Base-by-base conservation (phyloP, 2,113 vertebrate species). In the Chaenocephalus aceratus region DNA sequence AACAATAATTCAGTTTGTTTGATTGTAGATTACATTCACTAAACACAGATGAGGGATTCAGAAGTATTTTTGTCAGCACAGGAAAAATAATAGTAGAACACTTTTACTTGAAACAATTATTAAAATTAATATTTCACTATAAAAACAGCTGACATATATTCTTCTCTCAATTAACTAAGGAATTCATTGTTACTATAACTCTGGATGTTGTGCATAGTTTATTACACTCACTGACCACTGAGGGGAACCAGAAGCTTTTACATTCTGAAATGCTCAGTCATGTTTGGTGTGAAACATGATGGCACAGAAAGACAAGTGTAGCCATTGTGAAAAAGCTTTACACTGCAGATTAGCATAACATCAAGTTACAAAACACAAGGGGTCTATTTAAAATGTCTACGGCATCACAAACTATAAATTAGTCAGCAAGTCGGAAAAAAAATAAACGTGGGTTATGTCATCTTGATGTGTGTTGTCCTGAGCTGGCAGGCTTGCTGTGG, bases 221-320 rank as follows among this genome's bases (percentile, higher is more conserved):
- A 54, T 65, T 78, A 64, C 69, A 86, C 77, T 82, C 36, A 16
- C 51, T 67, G 71, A 72, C 57, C 80, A 75, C 77, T 26, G 75
- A 76, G 63, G 69, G 63, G 78, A 78, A 61, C 45, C 62, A 67
- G n/a, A 81, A 61, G 6, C 53, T 23, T 68, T 53, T 36, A 45
- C 44, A 41, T 62, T 45, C 6, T 26, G 21, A n/a, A 44, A 46
- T 15, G 53, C 52, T 69, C 53, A 9, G 11, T 72, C 21, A 12
- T 11, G 11, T 62, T 16, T 11, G 16, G 3, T 34, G 9, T 26
- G 21, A 56, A 44, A 57, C n/a, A 6, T 5, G n/a, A 52, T 1
- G 11, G 49, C 30, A 36, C 49, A 45, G 9, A 49, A 51, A 59
- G 36, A 60, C 3, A 45, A 62, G 4, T 21, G 10, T 10, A 26